Evolutionary conservation across 2,888 invertebrate genomes (phyloP).

Genomic region (Drosophila nr. fundita): DNA sequence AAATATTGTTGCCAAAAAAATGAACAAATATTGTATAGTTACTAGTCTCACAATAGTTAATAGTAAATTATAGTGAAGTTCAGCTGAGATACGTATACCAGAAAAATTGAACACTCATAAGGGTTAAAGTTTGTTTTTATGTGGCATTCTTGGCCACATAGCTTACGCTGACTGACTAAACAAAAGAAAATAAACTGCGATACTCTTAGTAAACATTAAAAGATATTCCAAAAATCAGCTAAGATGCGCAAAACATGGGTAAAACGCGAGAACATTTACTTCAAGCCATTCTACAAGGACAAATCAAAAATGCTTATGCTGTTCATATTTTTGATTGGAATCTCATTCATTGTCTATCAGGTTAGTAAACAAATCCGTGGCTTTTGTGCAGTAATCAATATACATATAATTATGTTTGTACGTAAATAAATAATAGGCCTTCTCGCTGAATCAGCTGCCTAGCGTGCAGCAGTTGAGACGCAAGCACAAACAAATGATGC

Average conservation of each 20-base stretch:
- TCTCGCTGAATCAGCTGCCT: constrained; percentile 85
- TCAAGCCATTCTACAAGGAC: constrained; percentile 85
- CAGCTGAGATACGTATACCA: neutral
- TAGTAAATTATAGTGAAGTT: neutral
- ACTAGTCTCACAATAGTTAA: neutral
- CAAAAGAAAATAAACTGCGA: constrained; percentile 51
- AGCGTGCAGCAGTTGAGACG: constrained; percentile 76
- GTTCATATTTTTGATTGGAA: constrained; percentile 83
- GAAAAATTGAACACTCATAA: constrained; percentile 4
- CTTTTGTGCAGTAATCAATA: constrained; percentile 8
- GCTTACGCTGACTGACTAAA: constrained; percentile 36
- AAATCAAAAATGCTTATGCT: constrained; percentile 85
- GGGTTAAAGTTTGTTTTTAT: constrained; percentile 49
- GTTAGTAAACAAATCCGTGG: constrained; percentile 33
- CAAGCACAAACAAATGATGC: constrained; percentile 71
- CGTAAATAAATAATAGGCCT: constrained; percentile 75
- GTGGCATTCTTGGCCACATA: constrained; percentile 44
- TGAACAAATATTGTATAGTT: neutral
- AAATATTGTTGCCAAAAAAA: neutral
- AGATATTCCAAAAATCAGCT: neutral
- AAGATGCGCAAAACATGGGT: constrained; percentile 84
- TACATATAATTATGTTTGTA: neutral
- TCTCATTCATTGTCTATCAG: constrained; percentile 76
- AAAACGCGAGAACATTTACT: constrained; percentile 84
- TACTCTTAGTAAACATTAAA: constrained; percentile 12